A percentile compares a stretch with the other conserved stretches of the same genome.
Evolutionary conservation across 2,113 vertebrate species (phyloP).

Genomic region (Cynocephalus volans): DNA sequence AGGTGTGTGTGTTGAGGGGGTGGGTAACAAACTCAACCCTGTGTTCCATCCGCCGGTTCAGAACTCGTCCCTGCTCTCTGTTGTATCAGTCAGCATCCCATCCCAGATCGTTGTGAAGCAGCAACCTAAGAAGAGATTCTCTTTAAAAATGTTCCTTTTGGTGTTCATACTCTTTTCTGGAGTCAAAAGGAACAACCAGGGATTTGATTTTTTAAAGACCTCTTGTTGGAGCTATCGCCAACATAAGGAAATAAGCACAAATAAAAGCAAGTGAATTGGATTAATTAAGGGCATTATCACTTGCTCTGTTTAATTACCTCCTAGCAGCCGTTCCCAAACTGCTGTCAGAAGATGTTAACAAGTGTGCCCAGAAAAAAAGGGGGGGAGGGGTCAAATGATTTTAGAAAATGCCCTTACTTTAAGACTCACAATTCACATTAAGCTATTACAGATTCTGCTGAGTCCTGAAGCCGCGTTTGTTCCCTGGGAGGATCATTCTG

Average conservation of each 20-base stretch:
- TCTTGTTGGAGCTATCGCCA: background rate
- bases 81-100: background rate
- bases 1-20: background rate
- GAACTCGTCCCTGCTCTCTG: background rate
- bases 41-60: background rate
- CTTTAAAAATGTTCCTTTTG: background rate
- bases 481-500: background rate
- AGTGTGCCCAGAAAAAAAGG: conserved; percentile 4
- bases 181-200: background rate
- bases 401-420: background rate
- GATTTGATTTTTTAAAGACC: background rate
- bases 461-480: background rate
- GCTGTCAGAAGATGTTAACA: conserved; percentile 54
- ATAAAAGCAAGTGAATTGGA: conserved; percentile 16
- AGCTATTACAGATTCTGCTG: background rate
- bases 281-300: conserved; percentile 68
- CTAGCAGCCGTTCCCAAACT: background rate
- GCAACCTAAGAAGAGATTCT: background rate
- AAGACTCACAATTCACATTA: background rate
- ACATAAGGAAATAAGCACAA: conserved; percentile 32
- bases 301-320: conserved; percentile 64
- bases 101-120: background rate
- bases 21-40: background rate
- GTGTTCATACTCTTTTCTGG: background rate
- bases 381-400: background rate